These are phyloP conservation scores for Brachirus orientalis DNA, from an alignment of 2,113 vertebrate species.

Conservation along the genomic window DNA sequence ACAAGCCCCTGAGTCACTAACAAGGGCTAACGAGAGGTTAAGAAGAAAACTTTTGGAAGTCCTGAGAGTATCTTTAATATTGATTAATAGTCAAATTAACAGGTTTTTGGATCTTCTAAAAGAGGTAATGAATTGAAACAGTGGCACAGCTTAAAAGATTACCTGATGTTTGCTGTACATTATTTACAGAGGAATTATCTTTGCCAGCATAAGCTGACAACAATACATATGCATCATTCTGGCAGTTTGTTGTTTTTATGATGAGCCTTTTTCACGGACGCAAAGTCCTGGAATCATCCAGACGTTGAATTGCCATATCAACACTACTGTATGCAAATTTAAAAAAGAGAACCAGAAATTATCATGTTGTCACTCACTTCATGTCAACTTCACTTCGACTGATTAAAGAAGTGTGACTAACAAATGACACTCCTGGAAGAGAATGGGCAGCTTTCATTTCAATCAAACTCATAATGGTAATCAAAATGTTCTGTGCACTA, in stretches of 20 bases:
- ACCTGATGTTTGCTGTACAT: conserved; percentile 18
- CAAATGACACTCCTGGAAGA: conserved; percentile 54
- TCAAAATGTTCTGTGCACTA: conserved; percentile 48
- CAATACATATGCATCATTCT: conserved; percentile 43
- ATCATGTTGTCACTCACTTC: conserved; percentile 63
- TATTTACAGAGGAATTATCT: conserved; percentile 49
- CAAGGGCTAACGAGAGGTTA: conserved; percentile 70
- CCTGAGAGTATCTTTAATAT: conserved; percentile 56
- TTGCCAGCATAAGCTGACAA: conserved; percentile 50
- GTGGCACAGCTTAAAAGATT: conserved; percentile 1
- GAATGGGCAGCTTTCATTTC: conserved; percentile 59
- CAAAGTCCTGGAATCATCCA: conserved; percentile 32
- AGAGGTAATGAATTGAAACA: conserved; percentile 5
- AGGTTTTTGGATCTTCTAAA: conserved; percentile 19
- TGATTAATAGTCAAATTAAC: conserved; percentile 61
- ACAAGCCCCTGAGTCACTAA: conserved; percentile 35
- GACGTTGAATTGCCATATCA: conserved; percentile 56
- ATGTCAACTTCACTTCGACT: conserved; percentile 35
- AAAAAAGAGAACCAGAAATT: conserved; percentile 58
- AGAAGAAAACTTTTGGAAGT: conserved; percentile 52
- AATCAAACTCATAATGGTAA: conserved; percentile 61
- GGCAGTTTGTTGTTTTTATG: conserved; percentile 29
- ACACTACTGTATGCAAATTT: conserved; percentile 60
- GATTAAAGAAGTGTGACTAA: conserved; percentile 60
- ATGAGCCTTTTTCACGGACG: conserved; percentile 30